phyloP scores from a whole-genome alignment of 1,140 invertebrate genomes.

The Phymastichus coffea region DNA sequence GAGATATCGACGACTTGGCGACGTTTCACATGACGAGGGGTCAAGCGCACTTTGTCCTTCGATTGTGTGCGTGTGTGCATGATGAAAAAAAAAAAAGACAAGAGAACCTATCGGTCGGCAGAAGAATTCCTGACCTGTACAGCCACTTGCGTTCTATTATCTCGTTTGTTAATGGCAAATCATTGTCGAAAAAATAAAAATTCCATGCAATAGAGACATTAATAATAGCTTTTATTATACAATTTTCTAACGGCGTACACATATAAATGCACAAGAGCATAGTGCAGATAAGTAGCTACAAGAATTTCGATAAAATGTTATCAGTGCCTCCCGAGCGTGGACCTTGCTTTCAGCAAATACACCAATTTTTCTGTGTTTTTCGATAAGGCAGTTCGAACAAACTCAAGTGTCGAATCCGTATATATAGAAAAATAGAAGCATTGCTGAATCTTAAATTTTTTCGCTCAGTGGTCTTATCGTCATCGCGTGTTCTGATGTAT shows the following conservation, averaged over 20 bases:
- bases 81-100: not conserved
- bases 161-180: too few relatives aligned
- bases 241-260: too few relatives aligned
- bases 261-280: too few relatives aligned
- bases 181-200: too few relatives aligned
- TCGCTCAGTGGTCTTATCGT: too few relatives aligned
- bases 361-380: slow-evolving; percentile 8
- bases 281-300: not conserved
- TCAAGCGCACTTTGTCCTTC: slow-evolving; percentile 22
- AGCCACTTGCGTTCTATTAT: too few relatives aligned
- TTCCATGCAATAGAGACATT: too few relatives aligned
- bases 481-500: too few relatives aligned
- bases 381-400: not conserved
- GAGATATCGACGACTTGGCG: slow-evolving; percentile 20
- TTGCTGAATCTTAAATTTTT: not conserved
- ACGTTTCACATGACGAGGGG: slow-evolving; percentile 9
- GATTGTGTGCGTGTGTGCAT: slow-evolving; percentile 13
- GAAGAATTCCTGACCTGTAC: too few relatives aligned
- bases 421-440: slow-evolving; percentile 8
- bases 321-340: slow-evolving; percentile 3
- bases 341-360: slow-evolving; percentile 18
- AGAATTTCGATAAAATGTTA: slow-evolving; percentile 23
- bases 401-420: slow-evolving; percentile 13
- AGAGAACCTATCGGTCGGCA: not conserved
- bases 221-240: too few relatives aligned